phyloP scores from a whole-genome alignment of 2,888 invertebrate genomes.

The Holacanthella duospinosa region DNA sequence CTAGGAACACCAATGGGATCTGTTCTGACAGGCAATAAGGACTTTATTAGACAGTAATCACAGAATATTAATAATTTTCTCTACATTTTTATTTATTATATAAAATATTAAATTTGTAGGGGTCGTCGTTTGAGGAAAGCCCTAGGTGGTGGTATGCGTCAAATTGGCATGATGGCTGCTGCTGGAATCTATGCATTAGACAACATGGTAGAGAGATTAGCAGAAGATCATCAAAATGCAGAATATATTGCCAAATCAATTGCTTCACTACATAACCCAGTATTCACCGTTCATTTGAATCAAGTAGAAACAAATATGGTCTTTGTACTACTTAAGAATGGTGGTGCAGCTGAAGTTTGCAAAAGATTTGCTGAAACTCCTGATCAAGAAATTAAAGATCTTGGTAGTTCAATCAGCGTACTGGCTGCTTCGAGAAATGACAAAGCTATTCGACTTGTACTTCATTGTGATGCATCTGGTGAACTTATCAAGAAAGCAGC shows the following conservation, averaged over 20 bases:
- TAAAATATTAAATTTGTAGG: slow-evolving; percentile 43
- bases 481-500: slow-evolving; percentile 56
- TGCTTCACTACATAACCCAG: slow-evolving; percentile 48
- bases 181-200: slow-evolving; percentile 76
- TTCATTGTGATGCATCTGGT: slow-evolving; percentile 60
- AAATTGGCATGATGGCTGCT: slow-evolving; percentile 81
- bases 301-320: slow-evolving; percentile 65
- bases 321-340: slow-evolving; percentile 50
- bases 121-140: slow-evolving; percentile 72
- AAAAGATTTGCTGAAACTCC: slow-evolving; percentile 47
- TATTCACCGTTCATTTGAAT: slow-evolving; percentile 53
- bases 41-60: slow-evolving; percentile 61
- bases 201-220: slow-evolving; percentile 55
- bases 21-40: slow-evolving; percentile 61
- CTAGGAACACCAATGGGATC: slow-evolving; percentile 84
- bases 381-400: slow-evolving; percentile 38
- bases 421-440: slow-evolving; percentile 47
- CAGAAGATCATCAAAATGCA: slow-evolving; percentile 63
- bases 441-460: slow-evolving; percentile 55
- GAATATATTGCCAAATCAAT: slow-evolving; percentile 54
- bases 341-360: slow-evolving; percentile 50
- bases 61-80: not conserved
- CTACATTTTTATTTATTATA: too few species aligned
- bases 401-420: slow-evolving; percentile 19
- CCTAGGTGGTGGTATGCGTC: slow-evolving; percentile 88